Evolutionary conservation across 2,113 vertebrate species (phyloP), one percentile per base, ranked within the genome.

Genomic region (Pelecanus crispus): DNA sequence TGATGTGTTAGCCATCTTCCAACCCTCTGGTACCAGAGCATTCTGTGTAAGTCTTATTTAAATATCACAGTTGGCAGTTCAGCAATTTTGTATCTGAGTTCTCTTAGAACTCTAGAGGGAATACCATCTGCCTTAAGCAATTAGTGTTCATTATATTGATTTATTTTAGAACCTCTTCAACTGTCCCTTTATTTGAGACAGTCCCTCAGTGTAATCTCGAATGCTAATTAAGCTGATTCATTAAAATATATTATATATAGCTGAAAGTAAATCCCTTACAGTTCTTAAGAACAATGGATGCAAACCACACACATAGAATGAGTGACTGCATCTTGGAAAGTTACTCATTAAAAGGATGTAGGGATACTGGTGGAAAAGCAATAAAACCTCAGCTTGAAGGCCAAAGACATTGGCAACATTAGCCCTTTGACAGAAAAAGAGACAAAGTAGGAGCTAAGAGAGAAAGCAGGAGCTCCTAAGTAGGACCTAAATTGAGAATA

Each of bases 141-240:
- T 92, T 90, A 94, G 9, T 62, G 29, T 81, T 94, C 80, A 83
- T 81, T 94, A 70, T 66, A 88, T 55, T 86, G 88, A 92, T 94
- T 88, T 93, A 83, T 90, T 92, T 90, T 78, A 95, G 72, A 94
- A 78, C 19, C 13, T 83, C 62, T 83, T 94, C 82, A 83, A 93
- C 56, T 66, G 17, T 52, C 22, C 56, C 42, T 86, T 86, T 67
- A 45, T 74, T 59, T 81, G 59, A 95, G 20, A 83, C 45, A 78
- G 42, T 86, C 20, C 31, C 49, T 88, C 36, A 36, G 21, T 25
- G 28, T 61, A 75, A 90, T 77, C 53, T 52, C 7, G 2, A 88
- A 62, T 62, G n/a, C 26, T 91, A 90, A 83, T 92, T 86, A 92
- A 92, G 31, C 24, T 75, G n/a, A 86, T 88, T 65, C 6, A 49